Evolutionary conservation across 1,140 invertebrate species (phyloP).

Genomic region (Hirudo medicinalis): DNA sequence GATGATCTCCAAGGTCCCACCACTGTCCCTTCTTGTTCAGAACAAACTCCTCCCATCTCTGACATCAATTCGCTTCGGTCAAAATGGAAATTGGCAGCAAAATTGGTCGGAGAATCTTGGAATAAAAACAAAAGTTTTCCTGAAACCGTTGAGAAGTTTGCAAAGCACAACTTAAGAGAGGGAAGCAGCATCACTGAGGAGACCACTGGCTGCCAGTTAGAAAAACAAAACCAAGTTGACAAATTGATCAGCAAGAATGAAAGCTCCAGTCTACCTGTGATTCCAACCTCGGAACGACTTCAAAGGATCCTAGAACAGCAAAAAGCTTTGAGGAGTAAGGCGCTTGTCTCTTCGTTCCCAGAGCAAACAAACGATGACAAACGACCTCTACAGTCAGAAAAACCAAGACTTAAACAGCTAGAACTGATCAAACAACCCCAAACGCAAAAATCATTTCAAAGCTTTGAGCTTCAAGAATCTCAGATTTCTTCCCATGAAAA

Average conservation of each 20-base stretch:
- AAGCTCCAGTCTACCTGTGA: slow-evolving; percentile 1
- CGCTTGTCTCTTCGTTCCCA: neutral
- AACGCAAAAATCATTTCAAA: no score
- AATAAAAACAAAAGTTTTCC: slow-evolving; percentile 6
- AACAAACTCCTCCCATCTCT: neutral
- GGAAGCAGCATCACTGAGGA: no score
- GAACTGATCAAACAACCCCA: no score
- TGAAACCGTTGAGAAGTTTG: neutral
- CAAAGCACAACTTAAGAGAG: neutral
- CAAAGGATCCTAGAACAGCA: slow-evolving; percentile 7
- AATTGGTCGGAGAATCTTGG: slow-evolving; percentile 8
- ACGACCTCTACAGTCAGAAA: neutral
- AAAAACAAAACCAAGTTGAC: neutral
- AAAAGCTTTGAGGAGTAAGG: slow-evolving; percentile 2
- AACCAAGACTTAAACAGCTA: neutral
- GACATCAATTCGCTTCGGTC: neutral
- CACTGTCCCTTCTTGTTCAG: neutral
- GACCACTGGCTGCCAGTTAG: neutral
- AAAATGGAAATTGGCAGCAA: slow-evolving; percentile 11
- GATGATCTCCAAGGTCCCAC: neutral
- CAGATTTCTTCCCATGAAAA: no score
- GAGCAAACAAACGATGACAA: neutral
- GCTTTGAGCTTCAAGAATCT: no score
- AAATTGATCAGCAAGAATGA: neutral
- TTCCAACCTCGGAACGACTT: slow-evolving; percentile 3